Evolutionary conservation across 2,113 vertebrate species (phyloP), one percentile per base, ranked within the genome.

Genomic region (Narcine bancroftii): DNA sequence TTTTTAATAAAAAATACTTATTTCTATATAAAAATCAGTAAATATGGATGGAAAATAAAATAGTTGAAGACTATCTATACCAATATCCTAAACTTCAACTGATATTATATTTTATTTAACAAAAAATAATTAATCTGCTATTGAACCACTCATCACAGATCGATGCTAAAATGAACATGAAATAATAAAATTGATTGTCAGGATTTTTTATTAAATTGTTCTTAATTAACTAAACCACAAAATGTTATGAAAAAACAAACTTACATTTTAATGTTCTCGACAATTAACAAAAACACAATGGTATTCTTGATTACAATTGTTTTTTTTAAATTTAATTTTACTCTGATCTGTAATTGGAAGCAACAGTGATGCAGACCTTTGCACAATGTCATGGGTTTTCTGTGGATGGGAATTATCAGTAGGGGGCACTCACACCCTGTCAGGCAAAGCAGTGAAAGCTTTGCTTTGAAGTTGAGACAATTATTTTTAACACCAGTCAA

Each of bases 401-500:
- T 17, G 1, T 21, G 53, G 29, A 47, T 2, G 15, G 9, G 11
- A 13, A 17, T 53, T 60, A 63, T 36, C 81, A 87, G 53, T 36
- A 87, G 81, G 81, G 81, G 81, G 81, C 81, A 87, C 81, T 87
- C 5, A 36, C n/a, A 60, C 36, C 33, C 53, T 87, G 81, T 56
- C 50, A 2, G 56, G 81, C 81, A 87, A n/a, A n/a, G 21, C 81
- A 60, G 50, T 56, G 29, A 87, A 60, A 60, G 33, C n/a, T 60
- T n/a, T 36, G 53, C 5, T 60, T 87, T 1, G 53, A 87, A 17
- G 81, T 60, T 87, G 4, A 60, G 81, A 19, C 81, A 63, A 87
- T 60, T 87, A 87, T 60, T 87, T 87, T 36, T 60, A 87, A 87
- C n/a, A 87, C n/a, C 0, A 87, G 81, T 87, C 53, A 56, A 19